These are phyloP conservation scores for Pygoscelis adeliae DNA, from an alignment of 2,113 vertebrate genomes.

Conservation along the genomic window DNA sequence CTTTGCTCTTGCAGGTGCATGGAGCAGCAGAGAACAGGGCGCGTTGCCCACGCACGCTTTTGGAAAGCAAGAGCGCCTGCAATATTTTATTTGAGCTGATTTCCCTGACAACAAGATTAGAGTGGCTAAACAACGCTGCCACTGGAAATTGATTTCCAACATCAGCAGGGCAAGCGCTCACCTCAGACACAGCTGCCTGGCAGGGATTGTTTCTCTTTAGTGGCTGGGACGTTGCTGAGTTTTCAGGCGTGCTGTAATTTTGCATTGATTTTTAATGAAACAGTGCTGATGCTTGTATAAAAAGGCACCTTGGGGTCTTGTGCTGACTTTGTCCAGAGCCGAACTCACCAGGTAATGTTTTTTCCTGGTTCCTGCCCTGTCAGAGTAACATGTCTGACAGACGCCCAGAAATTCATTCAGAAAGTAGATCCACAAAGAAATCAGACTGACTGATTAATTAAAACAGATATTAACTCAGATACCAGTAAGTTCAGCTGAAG, in stretches of 20 bases:
- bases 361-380: background rate
- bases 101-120: background rate
- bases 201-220: background rate
- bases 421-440: background rate
- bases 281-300: background rate
- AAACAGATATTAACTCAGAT: background rate
- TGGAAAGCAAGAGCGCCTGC: background rate
- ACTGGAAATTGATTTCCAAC: background rate
- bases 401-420: background rate
- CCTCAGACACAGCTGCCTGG: background rate
- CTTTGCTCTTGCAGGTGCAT: background rate
- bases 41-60: accelerated
- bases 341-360: background rate
- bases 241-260: background rate
- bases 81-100: background rate
- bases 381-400: background rate
- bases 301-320: background rate
- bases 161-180: accelerated
- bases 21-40: background rate
- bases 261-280: conserved; percentile 32
- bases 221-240: background rate
- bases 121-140: background rate
- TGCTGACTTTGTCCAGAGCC: background rate
- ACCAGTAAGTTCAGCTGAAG: background rate
- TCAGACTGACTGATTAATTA: background rate